Evolutionary conservation across 2,113 vertebrate species (phyloP), one percentile per base, ranked within the genome.

Genomic region (Aptenodytes forsteri): DNA sequence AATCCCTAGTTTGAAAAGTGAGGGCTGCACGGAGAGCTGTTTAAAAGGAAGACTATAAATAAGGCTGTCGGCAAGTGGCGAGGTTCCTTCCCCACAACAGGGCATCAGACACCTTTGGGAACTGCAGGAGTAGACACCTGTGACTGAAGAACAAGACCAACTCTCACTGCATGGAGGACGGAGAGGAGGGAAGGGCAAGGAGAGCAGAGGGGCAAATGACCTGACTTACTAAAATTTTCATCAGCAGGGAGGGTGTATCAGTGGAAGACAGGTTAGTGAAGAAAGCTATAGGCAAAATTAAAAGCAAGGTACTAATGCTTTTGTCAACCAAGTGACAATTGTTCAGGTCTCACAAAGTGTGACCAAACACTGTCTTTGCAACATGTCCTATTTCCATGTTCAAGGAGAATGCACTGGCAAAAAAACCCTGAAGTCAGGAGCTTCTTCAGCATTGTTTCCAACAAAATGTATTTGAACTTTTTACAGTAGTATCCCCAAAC

Each of bases 41-140:
- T 83, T 36, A 86, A 80, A 56, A 55, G 49, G 38, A 77, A 22
- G 27, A 46, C 16, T 25, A 21, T 19, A 83, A 65, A 16, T 27
- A 34, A 36, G 38, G 20, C 22, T 42, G n/a, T 16, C 75, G 23
- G 14, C 0, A 0, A 87, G 36, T 4, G 21, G n/a, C 6, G 1
- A 92, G 49, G 76, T 90, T 44, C 46, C 11, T 21, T 44, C 77
- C 58, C 42, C 25, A 65, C 50, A 77, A 67, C 4, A 81, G 40
- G 34, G 26, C 19, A 62, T 32, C 21, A 64, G 59, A 11, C 47
- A 83, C 18, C 13, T 49, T 44, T 1, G 2, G 79, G 40, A 73
- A n/a, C 15, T 58, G 16, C 27, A 61, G 46, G n/a, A 42, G 22
- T 18, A 20, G 47, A 64, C 0, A 1, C 6, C 66, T 30, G 16